A percentile compares a stretch with the other conserved stretches of the same genome.
Conservation (phyloP, 2,113 vertebrate species). For the Propithecus coquereli region DNA sequence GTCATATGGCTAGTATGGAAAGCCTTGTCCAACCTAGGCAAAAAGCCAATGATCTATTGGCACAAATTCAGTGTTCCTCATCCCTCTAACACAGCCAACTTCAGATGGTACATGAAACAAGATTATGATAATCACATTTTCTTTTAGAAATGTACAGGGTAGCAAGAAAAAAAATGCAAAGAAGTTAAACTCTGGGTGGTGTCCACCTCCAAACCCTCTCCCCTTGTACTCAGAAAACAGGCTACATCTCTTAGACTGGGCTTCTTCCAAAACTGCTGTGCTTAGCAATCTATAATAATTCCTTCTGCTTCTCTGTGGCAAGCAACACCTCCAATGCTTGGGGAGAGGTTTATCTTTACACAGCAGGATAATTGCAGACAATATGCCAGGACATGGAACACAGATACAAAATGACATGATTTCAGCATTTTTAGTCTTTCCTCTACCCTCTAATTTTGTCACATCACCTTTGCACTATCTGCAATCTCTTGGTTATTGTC, state of each 20-base stretch:
- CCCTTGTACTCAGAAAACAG: background rate
- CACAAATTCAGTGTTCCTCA: background rate
- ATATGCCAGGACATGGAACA: background rate
- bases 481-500: background rate
- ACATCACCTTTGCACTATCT: background rate
- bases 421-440: background rate
- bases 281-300: background rate
- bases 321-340: background rate
- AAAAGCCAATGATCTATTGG: background rate
- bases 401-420: background rate
- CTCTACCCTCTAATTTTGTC: background rate
- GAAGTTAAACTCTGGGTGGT: background rate
- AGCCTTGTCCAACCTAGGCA: background rate
- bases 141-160: slow-evolving; percentile 37
- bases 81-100: background rate
- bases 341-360: background rate
- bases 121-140: slow-evolving; percentile 26
- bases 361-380: background rate
- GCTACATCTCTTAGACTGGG: background rate
- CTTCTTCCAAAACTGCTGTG: background rate
- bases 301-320: slow-evolving; percentile 26
- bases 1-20: background rate
- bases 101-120: background rate
- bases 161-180: slow-evolving; percentile 23
- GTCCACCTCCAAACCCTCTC: background rate